Base-by-base conservation (phyloP, 2,113 vertebrate genomes). In the Ophthalmolycus amberensis region DNA sequence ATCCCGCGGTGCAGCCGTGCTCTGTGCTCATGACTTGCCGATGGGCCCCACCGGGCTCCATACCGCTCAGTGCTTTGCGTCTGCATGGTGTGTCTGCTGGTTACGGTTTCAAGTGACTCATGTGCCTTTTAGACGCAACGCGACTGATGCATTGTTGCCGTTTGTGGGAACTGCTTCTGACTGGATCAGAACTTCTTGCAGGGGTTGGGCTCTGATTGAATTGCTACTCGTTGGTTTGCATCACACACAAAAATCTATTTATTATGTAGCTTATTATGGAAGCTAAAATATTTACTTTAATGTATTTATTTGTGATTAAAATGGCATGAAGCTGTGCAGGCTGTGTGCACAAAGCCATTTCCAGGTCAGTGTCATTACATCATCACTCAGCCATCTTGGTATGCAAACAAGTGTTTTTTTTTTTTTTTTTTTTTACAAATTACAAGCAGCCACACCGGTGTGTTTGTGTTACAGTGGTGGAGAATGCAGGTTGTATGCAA, bases 341-440 rank as follows among this genome's bases (percentile, higher is more conserved):
- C 66, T 83, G 73, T 71, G 75, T 83, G 40, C 60, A 73, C 84
- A 71, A 59, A 88, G 83, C 71, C 75, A 48, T 60, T 87, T 82
- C 75, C 50, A 89, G 38, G 86, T 85, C 69, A 54, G 54, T 83
- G 88, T 89, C 81, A 89, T 91, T 90, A 91, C 91, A 93, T 94
- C 90, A 89, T 84, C 88, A 80, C 80, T 86, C 89, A 88, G 87
- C 91, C 91, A 90, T 92, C 87, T 92, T 90, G 82, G 78, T 90
- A 78, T 85, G 67, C 76, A 91, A 92, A 91, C 78, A 89, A 88
- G 81, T 89, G 80, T 89, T 87, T 74, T 84, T 79, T 58, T 29
- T 12, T 12, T 12, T 11, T 12, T 6, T 58, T 12, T 3, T 12
- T 56, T 46, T 42, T 38, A 9, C 20, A 16, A 79, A 87, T 90